These are phyloP conservation scores for Brachionus rubens DNA, from an alignment of 1,140 invertebrate genomes.

Conservation along the genomic window DNA sequence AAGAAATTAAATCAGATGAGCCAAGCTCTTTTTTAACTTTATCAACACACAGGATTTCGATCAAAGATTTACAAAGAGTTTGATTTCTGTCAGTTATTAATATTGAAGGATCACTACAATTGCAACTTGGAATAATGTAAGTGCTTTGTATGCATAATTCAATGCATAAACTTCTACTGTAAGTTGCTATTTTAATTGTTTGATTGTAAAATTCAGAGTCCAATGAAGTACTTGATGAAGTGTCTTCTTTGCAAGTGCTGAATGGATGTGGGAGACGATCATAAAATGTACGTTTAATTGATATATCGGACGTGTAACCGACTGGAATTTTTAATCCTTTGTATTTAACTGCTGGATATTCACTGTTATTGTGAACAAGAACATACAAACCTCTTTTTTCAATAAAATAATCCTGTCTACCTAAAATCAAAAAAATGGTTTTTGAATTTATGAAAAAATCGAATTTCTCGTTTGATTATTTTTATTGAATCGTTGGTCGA, in stretches of 20 bases:
- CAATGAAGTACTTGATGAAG: background rate
- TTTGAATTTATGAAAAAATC: background rate
- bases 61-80: background rate
- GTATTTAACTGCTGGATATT: background rate
- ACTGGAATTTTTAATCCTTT: background rate
- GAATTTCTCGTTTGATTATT: no score
- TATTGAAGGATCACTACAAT: conserved; percentile 10
- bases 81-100: background rate
- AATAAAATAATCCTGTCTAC: conserved; percentile 7
- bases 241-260: background rate
- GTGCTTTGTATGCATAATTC: conserved; percentile 27
- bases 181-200: background rate
- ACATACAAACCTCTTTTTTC: conserved; percentile 16
- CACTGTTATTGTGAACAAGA: background rate
- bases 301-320: background rate
- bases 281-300: conserved; percentile 19
- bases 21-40: conserved; percentile 7
- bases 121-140: conserved; percentile 15
- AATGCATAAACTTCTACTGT: background rate
- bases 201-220: conserved; percentile 15
- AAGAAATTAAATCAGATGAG: background rate
- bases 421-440: background rate
- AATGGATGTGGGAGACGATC: background rate
- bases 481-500: background rate
- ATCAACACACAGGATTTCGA: background rate